phyloP scores from a whole-genome alignment of 2,797 vertebrate genomes.

The Pteropus rufus region DNA sequence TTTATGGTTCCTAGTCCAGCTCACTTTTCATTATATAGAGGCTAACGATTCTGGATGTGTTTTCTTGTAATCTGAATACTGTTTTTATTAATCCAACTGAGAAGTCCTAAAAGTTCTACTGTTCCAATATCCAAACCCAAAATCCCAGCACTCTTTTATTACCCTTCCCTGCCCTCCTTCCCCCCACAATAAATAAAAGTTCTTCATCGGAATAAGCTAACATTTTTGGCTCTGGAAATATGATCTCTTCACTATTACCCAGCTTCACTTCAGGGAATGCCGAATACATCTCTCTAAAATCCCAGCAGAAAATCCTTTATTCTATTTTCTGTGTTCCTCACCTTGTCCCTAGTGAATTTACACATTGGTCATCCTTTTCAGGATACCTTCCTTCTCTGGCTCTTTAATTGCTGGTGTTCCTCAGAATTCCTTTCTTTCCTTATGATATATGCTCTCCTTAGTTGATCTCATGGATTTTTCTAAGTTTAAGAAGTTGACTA shows the following conservation, averaged over 20 bases:
- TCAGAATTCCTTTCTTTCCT: background rate
- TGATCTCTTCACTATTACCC: background rate
- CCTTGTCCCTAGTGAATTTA: background rate
- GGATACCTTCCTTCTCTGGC: background rate
- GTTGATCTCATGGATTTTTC: background rate
- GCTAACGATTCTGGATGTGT: background rate
- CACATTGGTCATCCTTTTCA: background rate
- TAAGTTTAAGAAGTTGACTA: background rate
- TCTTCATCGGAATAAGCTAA: background rate
- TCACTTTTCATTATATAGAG: background rate
- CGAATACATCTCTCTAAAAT: background rate
- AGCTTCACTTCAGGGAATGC: background rate
- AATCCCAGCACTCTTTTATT: background rate
- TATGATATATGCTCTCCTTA: background rate
- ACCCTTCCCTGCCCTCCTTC: too few relatives aligned
- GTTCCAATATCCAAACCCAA: background rate
- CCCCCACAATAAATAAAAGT: background rate
- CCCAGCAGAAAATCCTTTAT: background rate
- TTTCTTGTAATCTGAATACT: background rate
- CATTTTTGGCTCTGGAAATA: background rate
- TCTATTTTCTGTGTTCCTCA: background rate
- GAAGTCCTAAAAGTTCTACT: background rate
- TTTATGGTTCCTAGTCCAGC: background rate
- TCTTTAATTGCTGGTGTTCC: background rate
- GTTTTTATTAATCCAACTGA: background rate